phyloP scores from a whole-genome alignment of 2,797 vertebrate species.

The Columba guinea region DNA sequence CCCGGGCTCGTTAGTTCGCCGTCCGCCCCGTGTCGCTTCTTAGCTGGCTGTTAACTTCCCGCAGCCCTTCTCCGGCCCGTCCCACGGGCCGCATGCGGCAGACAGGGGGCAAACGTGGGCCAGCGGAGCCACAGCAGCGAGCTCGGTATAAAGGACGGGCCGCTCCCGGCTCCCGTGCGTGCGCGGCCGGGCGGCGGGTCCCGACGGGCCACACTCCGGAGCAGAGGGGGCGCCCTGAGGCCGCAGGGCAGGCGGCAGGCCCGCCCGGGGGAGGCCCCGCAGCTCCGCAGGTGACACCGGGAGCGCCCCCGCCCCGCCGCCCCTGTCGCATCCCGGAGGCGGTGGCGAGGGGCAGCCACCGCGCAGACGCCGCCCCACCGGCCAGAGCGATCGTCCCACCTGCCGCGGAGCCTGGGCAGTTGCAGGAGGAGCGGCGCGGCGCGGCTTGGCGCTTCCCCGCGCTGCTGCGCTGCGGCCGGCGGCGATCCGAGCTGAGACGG shows the following conservation, averaged over 20 bases:
- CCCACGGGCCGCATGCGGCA: neutral
- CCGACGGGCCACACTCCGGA: too few relatives aligned
- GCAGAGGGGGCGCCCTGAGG: neutral
- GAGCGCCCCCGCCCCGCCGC: neutral
- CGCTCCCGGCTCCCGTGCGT: neutral
- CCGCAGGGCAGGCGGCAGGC: neutral
- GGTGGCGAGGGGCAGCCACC: neutral
- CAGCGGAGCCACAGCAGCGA: neutral
- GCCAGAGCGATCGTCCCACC: neutral
- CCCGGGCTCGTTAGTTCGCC: neutral
- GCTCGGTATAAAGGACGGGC: neutral
- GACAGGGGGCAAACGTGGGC: too few relatives aligned
- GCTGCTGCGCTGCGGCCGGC: neutral
- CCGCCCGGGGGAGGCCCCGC: too few relatives aligned
- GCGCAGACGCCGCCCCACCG: neutral
- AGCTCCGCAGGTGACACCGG: neutral
- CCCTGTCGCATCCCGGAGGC: neutral
- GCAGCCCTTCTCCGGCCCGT: neutral
- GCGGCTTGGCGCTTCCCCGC: too few relatives aligned
- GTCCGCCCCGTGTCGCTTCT: rapidly evolving
- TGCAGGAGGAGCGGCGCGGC: neutral
- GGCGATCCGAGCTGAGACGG: neutral
- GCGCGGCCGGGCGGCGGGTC: too few relatives aligned
- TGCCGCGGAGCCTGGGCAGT: neutral
- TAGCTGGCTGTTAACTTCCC: neutral